These are phyloP conservation scores for Diacarnus erythraeanus DNA, from an alignment of 37 sponge, comb jelly and placozoan species.

Conservation along the genomic window DNA sequence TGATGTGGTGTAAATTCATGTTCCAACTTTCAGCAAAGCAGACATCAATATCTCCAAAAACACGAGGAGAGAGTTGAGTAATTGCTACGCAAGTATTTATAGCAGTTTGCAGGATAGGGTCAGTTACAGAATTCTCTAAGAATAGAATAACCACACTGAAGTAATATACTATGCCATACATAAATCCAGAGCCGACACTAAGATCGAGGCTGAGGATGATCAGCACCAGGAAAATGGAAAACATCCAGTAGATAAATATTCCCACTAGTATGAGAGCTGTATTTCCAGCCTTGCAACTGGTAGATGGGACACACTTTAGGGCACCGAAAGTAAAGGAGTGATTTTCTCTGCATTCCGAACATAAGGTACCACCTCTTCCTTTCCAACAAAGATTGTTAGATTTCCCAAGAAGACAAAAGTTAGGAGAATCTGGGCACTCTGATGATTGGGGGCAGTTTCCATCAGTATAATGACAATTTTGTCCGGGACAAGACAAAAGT, in stretches of 20 bases:
- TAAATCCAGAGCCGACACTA: constrained; percentile 36
- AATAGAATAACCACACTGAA: constrained; percentile 39
- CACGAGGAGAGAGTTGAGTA: constrained; percentile 26
- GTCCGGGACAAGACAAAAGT: background rate
- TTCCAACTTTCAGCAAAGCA: constrained; percentile 5
- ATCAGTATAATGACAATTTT: background rate
- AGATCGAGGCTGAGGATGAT: constrained; percentile 11
- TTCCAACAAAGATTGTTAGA: constrained; percentile 3
- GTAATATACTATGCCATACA: constrained; percentile 50
- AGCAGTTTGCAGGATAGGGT: background rate
- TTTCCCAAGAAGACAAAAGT: background rate
- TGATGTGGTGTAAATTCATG: background rate
- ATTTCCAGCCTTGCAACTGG: background rate
- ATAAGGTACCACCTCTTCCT: constrained; percentile 15
- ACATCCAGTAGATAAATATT: constrained; percentile 12
- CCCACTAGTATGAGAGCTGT: background rate
- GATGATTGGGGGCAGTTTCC: background rate
- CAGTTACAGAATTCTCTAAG: background rate
- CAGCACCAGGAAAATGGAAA: constrained; percentile 1
- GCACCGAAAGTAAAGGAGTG: constrained; percentile 27
- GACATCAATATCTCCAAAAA: constrained; percentile 12
- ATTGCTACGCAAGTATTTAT: constrained; percentile 5
- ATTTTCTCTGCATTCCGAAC: constrained; percentile 8
- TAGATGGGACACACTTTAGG: background rate
- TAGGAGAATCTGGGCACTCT: background rate